These are phyloP conservation scores for Etheostoma nigrum DNA, from an alignment of 2,797 vertebrate species.

Conservation along the genomic window DNA sequence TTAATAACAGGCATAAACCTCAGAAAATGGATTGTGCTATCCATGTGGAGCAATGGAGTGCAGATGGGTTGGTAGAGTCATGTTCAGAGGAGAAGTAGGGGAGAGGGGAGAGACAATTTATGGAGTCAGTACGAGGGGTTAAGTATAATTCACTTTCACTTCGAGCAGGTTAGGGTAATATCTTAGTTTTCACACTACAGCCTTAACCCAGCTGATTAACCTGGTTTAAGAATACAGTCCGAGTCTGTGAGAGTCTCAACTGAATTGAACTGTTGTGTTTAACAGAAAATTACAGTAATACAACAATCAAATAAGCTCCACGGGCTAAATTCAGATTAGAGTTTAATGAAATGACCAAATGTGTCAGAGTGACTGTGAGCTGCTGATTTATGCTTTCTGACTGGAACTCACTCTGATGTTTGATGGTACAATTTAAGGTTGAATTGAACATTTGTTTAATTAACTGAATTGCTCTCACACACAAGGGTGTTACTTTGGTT, in stretches of 20 bases:
- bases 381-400: slow-evolving; percentile 21
- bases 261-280: slow-evolving; percentile 24
- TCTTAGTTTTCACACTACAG: no score
- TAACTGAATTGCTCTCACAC: neutral
- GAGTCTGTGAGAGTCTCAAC: neutral
- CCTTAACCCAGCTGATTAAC: neutral
- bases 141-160: slow-evolving; percentile 21
- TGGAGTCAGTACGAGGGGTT: neutral
- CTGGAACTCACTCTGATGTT: slow-evolving; percentile 8
- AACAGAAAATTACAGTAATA: slow-evolving; percentile 33
- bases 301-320: slow-evolving; percentile 34
- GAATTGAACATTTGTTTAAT: slow-evolving; percentile 18
- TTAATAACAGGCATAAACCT: slow-evolving; percentile 77
- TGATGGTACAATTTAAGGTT: neutral
- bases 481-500: no score
- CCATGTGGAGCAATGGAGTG: slow-evolving; percentile 50
- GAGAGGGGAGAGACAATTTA: neutral
- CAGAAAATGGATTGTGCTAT: slow-evolving; percentile 69
- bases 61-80: slow-evolving; percentile 62
- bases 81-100: slow-evolving; percentile 23
- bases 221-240: neutral
- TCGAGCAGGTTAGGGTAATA: neutral
- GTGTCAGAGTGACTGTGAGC: slow-evolving; percentile 20
- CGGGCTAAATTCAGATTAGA: slow-evolving; percentile 42
- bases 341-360: slow-evolving; percentile 50